A percentile compares a stretch with the other conserved stretches of the same genome.
Conservation (phyloP, 2,113 vertebrate genomes). For the human region DNA sequence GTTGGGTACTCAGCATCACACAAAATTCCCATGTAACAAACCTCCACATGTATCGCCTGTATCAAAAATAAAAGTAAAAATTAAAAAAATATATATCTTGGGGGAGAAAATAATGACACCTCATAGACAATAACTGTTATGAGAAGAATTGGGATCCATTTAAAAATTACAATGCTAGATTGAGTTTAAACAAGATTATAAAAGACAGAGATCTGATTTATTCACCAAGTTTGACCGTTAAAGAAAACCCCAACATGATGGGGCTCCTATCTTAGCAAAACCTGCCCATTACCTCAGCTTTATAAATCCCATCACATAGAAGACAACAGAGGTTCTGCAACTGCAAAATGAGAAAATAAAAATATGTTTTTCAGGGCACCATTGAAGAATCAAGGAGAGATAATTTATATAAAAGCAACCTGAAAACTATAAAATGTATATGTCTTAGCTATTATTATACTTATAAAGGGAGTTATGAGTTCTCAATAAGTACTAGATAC, state of each 20-base stretch:
- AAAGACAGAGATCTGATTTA: background rate
- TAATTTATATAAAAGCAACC: background rate
- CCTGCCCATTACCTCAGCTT: background rate
- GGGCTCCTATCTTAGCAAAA: background rate
- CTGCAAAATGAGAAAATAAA: slow-evolving; percentile 10
- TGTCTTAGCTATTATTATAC: background rate
- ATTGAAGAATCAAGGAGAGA: background rate
- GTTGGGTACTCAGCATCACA: too few species aligned
- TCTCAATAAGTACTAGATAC: background rate
- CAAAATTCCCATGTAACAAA: too few species aligned
- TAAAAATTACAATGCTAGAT: background rate
- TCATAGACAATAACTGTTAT: background rate
- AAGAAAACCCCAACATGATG: background rate
- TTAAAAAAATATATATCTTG: background rate
- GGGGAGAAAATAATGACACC: background rate
- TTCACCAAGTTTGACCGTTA: background rate
- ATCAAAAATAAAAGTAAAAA: too few species aligned
- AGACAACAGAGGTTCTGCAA: background rate
- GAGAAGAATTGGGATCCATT: background rate
- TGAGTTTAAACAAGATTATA: background rate
- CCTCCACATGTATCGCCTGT: too few species aligned
- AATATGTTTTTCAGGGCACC: background rate
- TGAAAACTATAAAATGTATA: background rate
- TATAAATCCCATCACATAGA: background rate
- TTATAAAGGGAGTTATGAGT: background rate